Conservation (phyloP, 2,888 invertebrate species). For the Isotomurus palustris region DNA sequence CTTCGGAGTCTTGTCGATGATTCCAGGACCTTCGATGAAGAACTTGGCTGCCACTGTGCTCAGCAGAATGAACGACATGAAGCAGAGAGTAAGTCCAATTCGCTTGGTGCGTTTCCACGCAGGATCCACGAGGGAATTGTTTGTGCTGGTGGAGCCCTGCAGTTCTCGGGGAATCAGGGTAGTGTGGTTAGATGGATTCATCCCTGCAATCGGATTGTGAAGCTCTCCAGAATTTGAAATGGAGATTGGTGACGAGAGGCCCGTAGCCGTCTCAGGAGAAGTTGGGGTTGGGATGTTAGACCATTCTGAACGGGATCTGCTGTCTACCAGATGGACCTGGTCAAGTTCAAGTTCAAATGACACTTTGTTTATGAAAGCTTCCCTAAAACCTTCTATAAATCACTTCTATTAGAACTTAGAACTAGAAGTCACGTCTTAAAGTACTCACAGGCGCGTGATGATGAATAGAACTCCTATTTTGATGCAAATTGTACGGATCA, state of each 20-base stretch:
- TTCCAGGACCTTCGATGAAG: constrained; percentile 27
- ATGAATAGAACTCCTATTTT: not conserved
- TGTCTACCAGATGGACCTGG: not conserved
- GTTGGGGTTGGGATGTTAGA: not conserved
- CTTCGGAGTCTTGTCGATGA: constrained; percentile 26
- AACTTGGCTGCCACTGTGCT: constrained; percentile 17
- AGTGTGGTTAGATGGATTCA: not conserved
- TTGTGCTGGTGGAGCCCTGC: constrained; percentile 6
- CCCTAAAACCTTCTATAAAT: too few species aligned
- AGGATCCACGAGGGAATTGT: constrained; percentile 12
- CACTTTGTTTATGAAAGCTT: too few species aligned
- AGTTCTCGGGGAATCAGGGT: too few species aligned
- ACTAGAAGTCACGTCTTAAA: too few species aligned
- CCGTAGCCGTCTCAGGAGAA: not conserved
- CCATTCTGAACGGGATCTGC: not conserved
- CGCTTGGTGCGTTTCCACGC: constrained; percentile 36
- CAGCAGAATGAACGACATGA: constrained; percentile 41
- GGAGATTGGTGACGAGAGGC: not conserved
- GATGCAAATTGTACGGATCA: not conserved
- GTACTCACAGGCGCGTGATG: constrained; percentile 6
- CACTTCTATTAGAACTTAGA: too few species aligned
- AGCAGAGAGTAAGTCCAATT: constrained; percentile 42
- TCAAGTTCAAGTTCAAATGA: too few species aligned
- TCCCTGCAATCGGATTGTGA: not conserved
- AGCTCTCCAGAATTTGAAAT: not conserved